Percentiles rank a stretch among this genome's conserved stretches.
phyloP scores from a whole-genome alignment of 2,888 invertebrate species.

The Tetropium fuscum region DNA sequence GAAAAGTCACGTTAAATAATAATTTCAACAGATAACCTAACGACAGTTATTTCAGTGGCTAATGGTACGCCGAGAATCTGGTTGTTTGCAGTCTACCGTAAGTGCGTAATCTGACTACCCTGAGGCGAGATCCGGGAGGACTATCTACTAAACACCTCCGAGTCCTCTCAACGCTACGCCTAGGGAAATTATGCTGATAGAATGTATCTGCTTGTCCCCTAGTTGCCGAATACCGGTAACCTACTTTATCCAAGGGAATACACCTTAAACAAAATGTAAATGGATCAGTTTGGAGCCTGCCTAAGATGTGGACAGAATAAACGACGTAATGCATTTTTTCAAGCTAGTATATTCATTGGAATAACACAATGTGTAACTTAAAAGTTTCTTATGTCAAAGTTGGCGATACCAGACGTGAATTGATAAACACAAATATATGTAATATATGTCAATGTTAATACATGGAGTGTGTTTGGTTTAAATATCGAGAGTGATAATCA shows the following conservation, averaged over 20 bases:
- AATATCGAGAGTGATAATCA: too few relatives aligned
- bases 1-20: too few relatives aligned
- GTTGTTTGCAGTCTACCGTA: conserved; percentile 19
- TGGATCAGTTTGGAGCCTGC: conserved; percentile 11
- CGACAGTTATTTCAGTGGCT: too few relatives aligned
- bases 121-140: conserved; percentile 38
- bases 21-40: too few relatives aligned
- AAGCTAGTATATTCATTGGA: too few relatives aligned
- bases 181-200: conserved; percentile 52
- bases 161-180: conserved; percentile 44
- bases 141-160: conserved; percentile 47
- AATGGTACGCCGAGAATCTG: not conserved
- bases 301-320: not conserved
- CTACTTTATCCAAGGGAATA: conserved; percentile 40
- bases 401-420: too few relatives aligned
- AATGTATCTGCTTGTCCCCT: conserved; percentile 44
- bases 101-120: conserved; percentile 42
- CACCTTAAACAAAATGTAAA: conserved; percentile 23
- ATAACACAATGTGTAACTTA: too few relatives aligned
- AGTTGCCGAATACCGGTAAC: conserved; percentile 42
- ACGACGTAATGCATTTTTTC: too few relatives aligned
- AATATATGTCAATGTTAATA: too few relatives aligned
- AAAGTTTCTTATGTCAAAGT: too few relatives aligned
- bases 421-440: too few relatives aligned
- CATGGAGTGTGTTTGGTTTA: too few relatives aligned